phyloP scores from a whole-genome alignment of 2,888 invertebrate species.

The Hypercompe scribonia region DNA sequence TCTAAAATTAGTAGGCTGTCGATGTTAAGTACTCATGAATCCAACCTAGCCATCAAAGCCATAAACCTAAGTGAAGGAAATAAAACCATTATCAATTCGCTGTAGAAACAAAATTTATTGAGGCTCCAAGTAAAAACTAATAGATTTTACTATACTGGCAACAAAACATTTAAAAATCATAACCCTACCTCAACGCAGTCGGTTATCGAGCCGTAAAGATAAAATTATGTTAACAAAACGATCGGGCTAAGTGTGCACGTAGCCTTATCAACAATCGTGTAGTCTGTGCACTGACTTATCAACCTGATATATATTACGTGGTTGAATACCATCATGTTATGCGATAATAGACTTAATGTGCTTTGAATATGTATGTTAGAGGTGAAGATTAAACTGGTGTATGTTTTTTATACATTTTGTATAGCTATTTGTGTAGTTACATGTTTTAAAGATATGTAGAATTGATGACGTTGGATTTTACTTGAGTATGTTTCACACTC shows the following conservation, averaged over 20 bases:
- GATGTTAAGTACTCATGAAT: neutral
- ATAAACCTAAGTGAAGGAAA: neutral
- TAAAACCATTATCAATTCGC: neutral
- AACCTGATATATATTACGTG: slow-evolving; percentile 6
- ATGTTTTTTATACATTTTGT: slow-evolving; percentile 2
- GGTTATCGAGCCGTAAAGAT: slow-evolving; percentile 47
- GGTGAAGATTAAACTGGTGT: slow-evolving; percentile 3
- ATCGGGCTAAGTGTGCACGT: slow-evolving; percentile 28
- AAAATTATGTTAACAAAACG: slow-evolving; percentile 52
- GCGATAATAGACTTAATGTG: neutral
- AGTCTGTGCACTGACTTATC: slow-evolving; percentile 45
- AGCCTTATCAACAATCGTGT: slow-evolving; percentile 46
- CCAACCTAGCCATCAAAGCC: neutral
- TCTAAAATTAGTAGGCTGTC: too few species aligned
- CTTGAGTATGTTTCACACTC: neutral
- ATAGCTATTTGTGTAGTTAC: slow-evolving; percentile 6
- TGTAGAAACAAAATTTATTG: neutral
- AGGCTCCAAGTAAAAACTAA: neutral
- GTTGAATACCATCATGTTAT: neutral
- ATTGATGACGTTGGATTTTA: slow-evolving; percentile 3
- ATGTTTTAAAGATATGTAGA: slow-evolving; percentile 10
- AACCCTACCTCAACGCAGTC: slow-evolving; percentile 35
- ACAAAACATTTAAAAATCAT: slow-evolving; percentile 31
- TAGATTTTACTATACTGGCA: neutral
- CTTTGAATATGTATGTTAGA: neutral